phyloP scores from a whole-genome alignment of 2,113 vertebrate species.

The Corythaeola cristata region DNA sequence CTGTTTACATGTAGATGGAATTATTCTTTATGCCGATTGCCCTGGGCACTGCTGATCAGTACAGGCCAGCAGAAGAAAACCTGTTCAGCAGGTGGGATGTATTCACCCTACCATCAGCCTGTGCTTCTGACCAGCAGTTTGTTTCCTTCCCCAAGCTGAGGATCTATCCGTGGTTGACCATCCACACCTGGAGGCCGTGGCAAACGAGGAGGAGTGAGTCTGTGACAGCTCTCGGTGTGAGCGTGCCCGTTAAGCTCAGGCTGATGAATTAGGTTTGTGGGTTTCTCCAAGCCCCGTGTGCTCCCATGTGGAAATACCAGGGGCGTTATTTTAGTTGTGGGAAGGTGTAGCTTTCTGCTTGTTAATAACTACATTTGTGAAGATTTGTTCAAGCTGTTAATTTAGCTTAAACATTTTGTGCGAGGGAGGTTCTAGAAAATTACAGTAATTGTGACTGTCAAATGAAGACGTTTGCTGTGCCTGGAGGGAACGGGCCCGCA shows the following conservation, averaged over 20 bases:
- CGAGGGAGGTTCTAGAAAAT: conserved; percentile 34
- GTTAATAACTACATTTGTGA: conserved; percentile 32
- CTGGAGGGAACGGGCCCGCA: not conserved
- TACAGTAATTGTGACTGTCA: conserved; percentile 55
- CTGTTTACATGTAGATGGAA: not conserved
- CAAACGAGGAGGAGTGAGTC: rapidly evolving
- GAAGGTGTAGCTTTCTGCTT: conserved; percentile 51
- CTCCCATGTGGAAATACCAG: not conserved
- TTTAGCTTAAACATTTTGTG: conserved; percentile 54
- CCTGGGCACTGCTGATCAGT: not conserved
- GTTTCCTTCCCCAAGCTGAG: not conserved
- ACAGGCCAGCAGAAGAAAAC: not conserved
- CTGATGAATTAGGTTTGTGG: not conserved
- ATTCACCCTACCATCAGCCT: not conserved
- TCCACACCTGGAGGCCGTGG: not conserved
- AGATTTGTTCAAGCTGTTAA: conserved; percentile 56
- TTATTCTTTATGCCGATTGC: not conserved
- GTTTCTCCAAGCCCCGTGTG: not conserved
- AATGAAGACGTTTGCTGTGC: not conserved
- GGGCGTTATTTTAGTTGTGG: not conserved
- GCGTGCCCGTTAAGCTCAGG: not conserved
- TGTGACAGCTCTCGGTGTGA: rapidly evolving
- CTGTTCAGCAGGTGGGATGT: not conserved
- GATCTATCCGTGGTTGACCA: rapidly evolving
- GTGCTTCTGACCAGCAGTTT: not conserved